These are phyloP conservation scores for Archips crataeganus DNA, from an alignment of 2,888 invertebrate species.

Conservation along the genomic window DNA sequence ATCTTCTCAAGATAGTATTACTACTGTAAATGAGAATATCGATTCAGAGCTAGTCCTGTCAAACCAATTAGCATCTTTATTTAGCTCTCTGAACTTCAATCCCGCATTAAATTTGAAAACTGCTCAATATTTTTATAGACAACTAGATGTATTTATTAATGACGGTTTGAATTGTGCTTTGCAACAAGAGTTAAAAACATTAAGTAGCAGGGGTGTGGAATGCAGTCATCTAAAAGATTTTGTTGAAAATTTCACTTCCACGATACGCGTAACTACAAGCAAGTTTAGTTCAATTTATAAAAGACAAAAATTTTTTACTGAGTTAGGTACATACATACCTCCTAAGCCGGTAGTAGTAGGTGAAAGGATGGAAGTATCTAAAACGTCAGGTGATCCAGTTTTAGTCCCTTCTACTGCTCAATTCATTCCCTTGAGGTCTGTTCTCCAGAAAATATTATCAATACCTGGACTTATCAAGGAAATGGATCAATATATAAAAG, in stretches of 20 bases:
- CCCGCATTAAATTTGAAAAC: not conserved
- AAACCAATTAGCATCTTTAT: conserved; percentile 1
- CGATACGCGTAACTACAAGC: not conserved
- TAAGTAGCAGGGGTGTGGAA: not conserved
- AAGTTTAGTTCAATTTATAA: not conserved
- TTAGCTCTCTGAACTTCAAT: not conserved
- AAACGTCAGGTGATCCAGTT: too few species aligned
- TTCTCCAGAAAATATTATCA: too few species aligned
- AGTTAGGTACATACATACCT: too few species aligned
- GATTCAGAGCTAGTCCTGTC: not conserved
- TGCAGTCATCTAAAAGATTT: not conserved
- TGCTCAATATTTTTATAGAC: not conserved
- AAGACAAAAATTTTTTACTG: not conserved
- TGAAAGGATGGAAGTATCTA: not conserved
- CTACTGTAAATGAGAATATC: not conserved
- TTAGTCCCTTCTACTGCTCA: too few species aligned
- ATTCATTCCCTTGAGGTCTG: too few species aligned
- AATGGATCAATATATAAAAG: too few species aligned
- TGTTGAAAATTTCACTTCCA: conserved; percentile 2
- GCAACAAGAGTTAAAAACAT: not conserved
- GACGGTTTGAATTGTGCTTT: not conserved
- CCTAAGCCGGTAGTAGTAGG: too few species aligned
- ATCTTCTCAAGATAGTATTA: conserved; percentile 1
- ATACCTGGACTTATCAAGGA: too few species aligned
- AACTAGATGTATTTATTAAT: conserved; percentile 4